Conservation (phyloP, 2,888 invertebrate genomes). For the Aphidoletes aphidimyza region DNA sequence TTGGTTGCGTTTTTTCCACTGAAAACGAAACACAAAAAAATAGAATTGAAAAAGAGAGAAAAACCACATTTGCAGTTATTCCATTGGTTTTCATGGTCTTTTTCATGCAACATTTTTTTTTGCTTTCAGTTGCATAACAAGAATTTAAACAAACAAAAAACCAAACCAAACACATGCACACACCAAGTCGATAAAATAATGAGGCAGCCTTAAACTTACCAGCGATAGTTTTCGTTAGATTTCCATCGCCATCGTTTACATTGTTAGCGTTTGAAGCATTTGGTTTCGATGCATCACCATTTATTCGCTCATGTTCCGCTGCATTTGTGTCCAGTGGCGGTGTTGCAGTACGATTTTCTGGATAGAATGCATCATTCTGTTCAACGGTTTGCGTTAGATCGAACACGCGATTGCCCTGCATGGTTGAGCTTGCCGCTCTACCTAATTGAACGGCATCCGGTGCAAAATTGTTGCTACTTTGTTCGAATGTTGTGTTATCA, state of each 20-base stretch:
- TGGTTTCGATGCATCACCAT: not conserved
- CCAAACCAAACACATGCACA: not conserved
- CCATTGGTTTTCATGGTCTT: not conserved
- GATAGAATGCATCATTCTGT: conserved; percentile 32
- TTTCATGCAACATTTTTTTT: conserved; percentile 10
- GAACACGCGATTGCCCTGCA: conserved; percentile 32
- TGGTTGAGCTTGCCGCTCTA: not conserved
- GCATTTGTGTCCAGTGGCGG: conserved; percentile 24
- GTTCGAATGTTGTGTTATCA: conserved; percentile 6
- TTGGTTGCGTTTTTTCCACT: conserved; percentile 50
- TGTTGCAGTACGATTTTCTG: not conserved
- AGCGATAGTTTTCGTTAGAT: conserved; percentile 20
- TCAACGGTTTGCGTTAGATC: conserved; percentile 37
- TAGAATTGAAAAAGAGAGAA: not conserved
- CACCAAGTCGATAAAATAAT: not conserved
- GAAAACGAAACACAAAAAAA: not conserved
- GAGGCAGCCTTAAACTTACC: conserved; percentile 3
- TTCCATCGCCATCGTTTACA: not conserved
- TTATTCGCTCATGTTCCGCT: conserved; percentile 13
- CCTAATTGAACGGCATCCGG: conserved; percentile 35
- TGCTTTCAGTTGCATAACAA: not conserved
- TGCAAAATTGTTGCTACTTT: not conserved
- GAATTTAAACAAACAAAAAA: not conserved
- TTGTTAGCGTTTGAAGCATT: not conserved
- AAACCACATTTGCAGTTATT: not conserved